Percentiles rank a stretch among this genome's conserved stretches.
Evolutionary conservation across 1,140 invertebrate species (phyloP).

Genomic region (Gonioctena quinquepunctata): DNA sequence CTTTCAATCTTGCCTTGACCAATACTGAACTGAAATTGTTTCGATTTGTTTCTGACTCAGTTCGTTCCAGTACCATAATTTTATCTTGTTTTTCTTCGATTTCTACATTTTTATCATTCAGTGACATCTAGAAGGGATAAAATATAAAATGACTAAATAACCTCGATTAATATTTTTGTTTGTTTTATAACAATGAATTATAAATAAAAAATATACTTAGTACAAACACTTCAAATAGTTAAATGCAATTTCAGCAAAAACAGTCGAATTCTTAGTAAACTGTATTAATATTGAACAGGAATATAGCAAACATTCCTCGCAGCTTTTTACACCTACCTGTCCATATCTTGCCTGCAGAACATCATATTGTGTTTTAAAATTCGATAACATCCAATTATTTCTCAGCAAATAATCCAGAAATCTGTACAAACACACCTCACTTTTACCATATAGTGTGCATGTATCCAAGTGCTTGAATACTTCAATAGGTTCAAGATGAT

Average conservation of each 20-base stretch:
- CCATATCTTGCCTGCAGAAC: constrained; percentile 59
- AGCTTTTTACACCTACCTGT: constrained; percentile 41
- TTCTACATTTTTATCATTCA: constrained; percentile 39
- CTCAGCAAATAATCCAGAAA: constrained; percentile 63
- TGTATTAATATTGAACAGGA: background rate
- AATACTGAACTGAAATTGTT: constrained; percentile 41
- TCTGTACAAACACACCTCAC: constrained; percentile 60
- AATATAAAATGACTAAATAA: too few species aligned
- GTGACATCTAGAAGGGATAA: constrained; percentile 31
- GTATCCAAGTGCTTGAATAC: constrained; percentile 60
- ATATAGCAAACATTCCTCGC: background rate
- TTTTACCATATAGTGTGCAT: constrained; percentile 58
- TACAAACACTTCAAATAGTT: too few species aligned
- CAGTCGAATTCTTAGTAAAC: too few species aligned
- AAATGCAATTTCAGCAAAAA: too few species aligned
- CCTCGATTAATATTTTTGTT: too few species aligned
- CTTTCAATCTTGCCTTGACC: constrained; percentile 47
- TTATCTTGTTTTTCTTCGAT: constrained; percentile 39
- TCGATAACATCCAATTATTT: constrained; percentile 60
- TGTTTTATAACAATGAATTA: too few species aligned
- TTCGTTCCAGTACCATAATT: constrained; percentile 45
- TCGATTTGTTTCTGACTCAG: constrained; percentile 33
- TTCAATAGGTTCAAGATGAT: constrained; percentile 54
- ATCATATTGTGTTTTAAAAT: constrained; percentile 60
- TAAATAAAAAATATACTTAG: too few species aligned